Conservation (phyloP, 2,888 invertebrate species). For the Entomobrya proxima region DNA sequence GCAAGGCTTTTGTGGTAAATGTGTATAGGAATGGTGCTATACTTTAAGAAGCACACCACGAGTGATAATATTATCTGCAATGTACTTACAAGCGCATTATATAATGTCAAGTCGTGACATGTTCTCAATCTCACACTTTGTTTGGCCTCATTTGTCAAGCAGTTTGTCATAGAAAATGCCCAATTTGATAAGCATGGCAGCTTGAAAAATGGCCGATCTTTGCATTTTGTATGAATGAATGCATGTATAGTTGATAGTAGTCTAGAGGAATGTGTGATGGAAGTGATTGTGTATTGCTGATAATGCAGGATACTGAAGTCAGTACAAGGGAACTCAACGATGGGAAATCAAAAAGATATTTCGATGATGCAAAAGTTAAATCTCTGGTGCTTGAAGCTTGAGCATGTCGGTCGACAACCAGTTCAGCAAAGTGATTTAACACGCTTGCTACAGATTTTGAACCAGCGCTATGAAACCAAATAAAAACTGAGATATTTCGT, state of each 20-base stretch:
- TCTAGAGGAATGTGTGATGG: not conserved
- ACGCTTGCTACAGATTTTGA: no score
- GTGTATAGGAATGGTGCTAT: no score
- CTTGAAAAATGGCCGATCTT: not conserved
- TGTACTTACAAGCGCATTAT: conserved; percentile 10
- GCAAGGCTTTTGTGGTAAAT: no score
- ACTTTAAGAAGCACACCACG: no score
- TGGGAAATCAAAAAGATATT: not conserved
- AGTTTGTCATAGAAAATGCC: conserved; percentile 27
- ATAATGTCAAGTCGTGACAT: not conserved
- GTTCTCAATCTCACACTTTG: conserved; percentile 57
- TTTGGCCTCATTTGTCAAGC: conserved; percentile 65
- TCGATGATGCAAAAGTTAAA: no score
- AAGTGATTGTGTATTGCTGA: not conserved
- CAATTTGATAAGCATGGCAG: not conserved
- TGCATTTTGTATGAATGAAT: not conserved
- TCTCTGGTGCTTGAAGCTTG: no score
- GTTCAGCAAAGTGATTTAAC: no score
- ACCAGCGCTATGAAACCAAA: no score
- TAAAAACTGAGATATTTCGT: no score
- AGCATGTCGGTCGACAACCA: no score
- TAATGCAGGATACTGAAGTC: not conserved
- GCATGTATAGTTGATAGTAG: not conserved
- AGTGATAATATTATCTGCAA: not conserved
- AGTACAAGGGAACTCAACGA: not conserved